These are phyloP conservation scores for Heliconius melpomene DNA, from an alignment of 1,140 invertebrate species.

Conservation along the genomic window DNA sequence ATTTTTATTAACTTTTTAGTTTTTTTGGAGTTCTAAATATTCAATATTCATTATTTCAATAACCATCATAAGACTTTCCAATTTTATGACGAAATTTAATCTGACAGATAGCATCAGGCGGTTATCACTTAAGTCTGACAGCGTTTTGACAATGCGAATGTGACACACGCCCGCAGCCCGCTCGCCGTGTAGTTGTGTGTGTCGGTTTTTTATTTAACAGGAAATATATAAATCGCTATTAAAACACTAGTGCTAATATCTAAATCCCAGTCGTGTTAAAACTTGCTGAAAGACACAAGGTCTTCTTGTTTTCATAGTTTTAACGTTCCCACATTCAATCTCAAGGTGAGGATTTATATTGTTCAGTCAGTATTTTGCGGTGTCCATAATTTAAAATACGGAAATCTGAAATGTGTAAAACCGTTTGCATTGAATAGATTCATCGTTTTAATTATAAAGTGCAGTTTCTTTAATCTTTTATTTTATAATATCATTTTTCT, in stretches of 20 bases:
- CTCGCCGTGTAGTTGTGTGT: conserved; percentile 16
- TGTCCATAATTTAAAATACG: conserved; percentile 9
- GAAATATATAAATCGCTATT: conserved; percentile 36
- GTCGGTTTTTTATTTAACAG: conserved; percentile 28
- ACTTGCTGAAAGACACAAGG: conserved; percentile 40
- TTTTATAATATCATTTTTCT: conserved; percentile 15
- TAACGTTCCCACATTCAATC: conserved; percentile 43
- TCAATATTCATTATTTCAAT: not conserved
- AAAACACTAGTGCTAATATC: conserved; percentile 37
- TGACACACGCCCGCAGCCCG: conserved; percentile 29
- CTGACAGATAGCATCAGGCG: conserved; percentile 7
- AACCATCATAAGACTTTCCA: not conserved
- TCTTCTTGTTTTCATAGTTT: conserved; percentile 31
- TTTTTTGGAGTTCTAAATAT: too few species aligned
- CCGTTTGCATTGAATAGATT: not conserved
- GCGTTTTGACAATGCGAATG: not conserved
- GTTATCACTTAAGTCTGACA: conserved; percentile 12
- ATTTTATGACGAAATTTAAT: not conserved
- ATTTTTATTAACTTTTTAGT: too few species aligned
- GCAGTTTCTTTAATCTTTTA: too few species aligned
- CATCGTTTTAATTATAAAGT: not conserved
- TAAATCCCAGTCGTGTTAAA: conserved; percentile 51
- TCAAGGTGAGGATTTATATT: conserved; percentile 53
- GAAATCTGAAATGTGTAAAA: not conserved
- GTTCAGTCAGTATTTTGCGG: conserved; percentile 15